Percentiles rank a stretch among this genome's conserved stretches.
Evolutionary conservation across 64 coral and sea anemone species (phyloP).

Genomic region (Montipora capricornis): DNA sequence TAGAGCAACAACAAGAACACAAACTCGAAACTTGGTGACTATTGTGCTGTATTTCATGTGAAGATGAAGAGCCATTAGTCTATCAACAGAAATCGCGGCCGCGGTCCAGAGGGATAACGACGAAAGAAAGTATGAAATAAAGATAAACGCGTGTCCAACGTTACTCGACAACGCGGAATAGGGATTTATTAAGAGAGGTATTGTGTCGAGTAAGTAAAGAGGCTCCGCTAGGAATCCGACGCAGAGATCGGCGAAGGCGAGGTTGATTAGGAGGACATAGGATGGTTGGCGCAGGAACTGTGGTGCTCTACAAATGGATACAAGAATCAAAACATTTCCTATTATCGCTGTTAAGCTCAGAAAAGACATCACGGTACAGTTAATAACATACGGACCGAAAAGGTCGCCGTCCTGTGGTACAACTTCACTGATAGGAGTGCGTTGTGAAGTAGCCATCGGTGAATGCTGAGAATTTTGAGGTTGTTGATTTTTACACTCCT

Average conservation of each 20-base stretch:
- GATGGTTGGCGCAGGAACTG: conserved; percentile 39
- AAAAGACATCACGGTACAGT: conserved; percentile 19
- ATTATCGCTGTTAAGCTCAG: conserved; percentile 29
- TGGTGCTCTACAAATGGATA: conserved; percentile 22
- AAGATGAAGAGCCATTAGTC: conserved; percentile 32
- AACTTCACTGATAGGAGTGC: conserved; percentile 1
- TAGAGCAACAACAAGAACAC: neutral
- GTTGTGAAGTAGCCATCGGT: neutral
- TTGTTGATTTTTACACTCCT: neutral
- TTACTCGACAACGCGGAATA: conserved; percentile 2
- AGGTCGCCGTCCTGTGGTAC: conserved; percentile 13
- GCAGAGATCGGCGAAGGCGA: conserved; percentile 31
- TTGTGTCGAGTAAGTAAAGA: neutral
- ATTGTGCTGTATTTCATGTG: conserved; percentile 28
- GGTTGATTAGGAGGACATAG: conserved; percentile 27
- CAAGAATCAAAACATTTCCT: conserved; percentile 31
- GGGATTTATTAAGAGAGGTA: conserved; percentile 14
- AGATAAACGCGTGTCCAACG: conserved; percentile 3
- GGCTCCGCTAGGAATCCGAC: conserved; percentile 17
- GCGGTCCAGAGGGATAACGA: conserved; percentile 35
- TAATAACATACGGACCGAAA: neutral
- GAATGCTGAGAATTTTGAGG: too few species aligned
- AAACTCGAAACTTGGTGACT: conserved; percentile 5
- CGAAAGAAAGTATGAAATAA: conserved; percentile 6
- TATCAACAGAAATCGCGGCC: conserved; percentile 27